A percentile compares a stretch with the other conserved stretches of the same genome.
These are phyloP conservation scores for Abramis brama DNA, from an alignment of 2,113 vertebrate genomes.

Conservation along the genomic window DNA sequence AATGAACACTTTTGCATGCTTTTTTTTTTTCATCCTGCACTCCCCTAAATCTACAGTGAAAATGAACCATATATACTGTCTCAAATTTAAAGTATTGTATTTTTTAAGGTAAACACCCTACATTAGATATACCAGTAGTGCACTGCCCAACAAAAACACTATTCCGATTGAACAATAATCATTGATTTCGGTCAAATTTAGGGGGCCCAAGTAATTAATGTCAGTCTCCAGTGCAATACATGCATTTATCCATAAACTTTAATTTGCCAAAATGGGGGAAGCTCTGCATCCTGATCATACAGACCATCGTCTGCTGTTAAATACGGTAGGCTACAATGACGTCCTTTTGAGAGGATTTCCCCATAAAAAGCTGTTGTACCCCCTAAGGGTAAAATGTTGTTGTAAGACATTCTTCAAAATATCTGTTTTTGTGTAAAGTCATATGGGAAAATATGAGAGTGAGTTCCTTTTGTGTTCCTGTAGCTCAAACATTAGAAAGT, in stretches of 20 bases:
- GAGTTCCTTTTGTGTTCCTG: neutral
- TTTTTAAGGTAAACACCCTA: neutral
- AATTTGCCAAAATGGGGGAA: too few relatives aligned
- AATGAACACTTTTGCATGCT: neutral
- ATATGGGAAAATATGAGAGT: neutral
- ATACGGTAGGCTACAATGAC: neutral
- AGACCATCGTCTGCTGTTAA: neutral
- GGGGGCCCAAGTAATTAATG: too few relatives aligned
- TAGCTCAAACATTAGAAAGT: neutral
- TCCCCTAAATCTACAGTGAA: neutral
- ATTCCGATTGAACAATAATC: neutral
- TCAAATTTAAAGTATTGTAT: neutral
- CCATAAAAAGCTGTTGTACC: neutral
- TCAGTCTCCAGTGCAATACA: too few relatives aligned
- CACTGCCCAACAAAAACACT: neutral
- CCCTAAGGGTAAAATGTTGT: neutral
- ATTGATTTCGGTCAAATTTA: too few relatives aligned
- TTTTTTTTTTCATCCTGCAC: neutral
- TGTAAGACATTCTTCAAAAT: too few relatives aligned
- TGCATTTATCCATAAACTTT: too few relatives aligned
- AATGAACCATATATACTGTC: neutral
- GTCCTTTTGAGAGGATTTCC: neutral
- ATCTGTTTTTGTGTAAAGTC: too few relatives aligned
- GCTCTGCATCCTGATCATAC: too few relatives aligned
- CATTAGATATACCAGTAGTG: neutral